Conservation (phyloP, 2,113 vertebrate genomes). For the Spizaetus ornatus region DNA sequence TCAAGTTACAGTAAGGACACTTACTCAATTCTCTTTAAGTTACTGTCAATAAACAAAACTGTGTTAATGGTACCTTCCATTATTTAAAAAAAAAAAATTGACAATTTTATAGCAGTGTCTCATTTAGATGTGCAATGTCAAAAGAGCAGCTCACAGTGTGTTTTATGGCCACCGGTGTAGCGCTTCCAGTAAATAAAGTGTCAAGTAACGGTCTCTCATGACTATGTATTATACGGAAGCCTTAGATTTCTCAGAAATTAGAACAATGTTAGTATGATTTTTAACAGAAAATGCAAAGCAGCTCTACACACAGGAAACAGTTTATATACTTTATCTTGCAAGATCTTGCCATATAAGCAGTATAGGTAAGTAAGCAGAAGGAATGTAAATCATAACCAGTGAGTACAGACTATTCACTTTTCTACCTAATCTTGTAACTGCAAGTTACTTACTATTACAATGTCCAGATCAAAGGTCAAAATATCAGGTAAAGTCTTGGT, state of each 20-base stretch:
- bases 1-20: background rate
- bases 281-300: constrained; percentile 17
- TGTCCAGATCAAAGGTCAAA: constrained; percentile 92
- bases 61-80: background rate
- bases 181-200: background rate
- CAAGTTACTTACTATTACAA: constrained; percentile 89
- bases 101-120: background rate
- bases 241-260: background rate
- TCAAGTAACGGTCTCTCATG: background rate
- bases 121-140: background rate
- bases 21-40: background rate
- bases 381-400: background rate
- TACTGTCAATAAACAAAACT: background rate
- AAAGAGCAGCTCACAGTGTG: background rate
- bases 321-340: background rate
- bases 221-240: background rate
- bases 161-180: background rate
- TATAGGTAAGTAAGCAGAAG: background rate
- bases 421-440: background rate
- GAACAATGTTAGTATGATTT: background rate
- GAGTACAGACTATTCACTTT: background rate
- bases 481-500: constrained; percentile 96
- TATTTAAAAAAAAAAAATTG: background rate
- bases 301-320: background rate
- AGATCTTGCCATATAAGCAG: background rate